These are phyloP conservation scores for Eriosoma lanigerum DNA, from an alignment of 1,140 invertebrate genomes.

Conservation along the genomic window DNA sequence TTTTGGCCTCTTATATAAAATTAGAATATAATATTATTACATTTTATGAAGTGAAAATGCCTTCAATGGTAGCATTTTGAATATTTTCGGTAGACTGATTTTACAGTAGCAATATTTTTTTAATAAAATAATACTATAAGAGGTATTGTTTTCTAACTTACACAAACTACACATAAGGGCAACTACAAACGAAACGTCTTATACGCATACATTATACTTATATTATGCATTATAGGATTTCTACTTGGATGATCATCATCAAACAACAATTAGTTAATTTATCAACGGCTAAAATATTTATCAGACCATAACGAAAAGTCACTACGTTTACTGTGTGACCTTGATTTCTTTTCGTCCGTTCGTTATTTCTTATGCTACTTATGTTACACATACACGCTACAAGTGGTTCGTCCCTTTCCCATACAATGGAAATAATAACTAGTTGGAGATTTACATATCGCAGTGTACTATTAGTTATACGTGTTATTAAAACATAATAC, in stretches of 20 bases:
- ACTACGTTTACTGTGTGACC: not conserved
- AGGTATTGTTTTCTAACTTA: not conserved
- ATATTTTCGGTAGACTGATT: not conserved
- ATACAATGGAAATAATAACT: not conserved
- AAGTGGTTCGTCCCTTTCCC: not conserved
- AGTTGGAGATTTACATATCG: no score
- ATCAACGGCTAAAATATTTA: not conserved
- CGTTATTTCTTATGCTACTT: not conserved
- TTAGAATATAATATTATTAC: constrained; percentile 4
- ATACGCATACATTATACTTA: not conserved
- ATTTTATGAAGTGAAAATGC: not conserved
- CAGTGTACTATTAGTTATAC: no score
- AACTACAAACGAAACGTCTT: no score
- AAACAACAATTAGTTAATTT: constrained; percentile 27
- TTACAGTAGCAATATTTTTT: constrained; percentile 15
- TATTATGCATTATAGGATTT: not conserved
- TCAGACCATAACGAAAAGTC: constrained; percentile 11
- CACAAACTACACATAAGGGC: not conserved
- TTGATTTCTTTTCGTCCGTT: not conserved
- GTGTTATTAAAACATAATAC: no score
- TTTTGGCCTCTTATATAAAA: not conserved
- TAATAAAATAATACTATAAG: not conserved
- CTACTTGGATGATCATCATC: not conserved
- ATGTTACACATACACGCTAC: not conserved
- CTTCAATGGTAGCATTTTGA: constrained; percentile 18